Percentiles rank a stretch among this genome's conserved stretches.
These are phyloP conservation scores for Lasioglossum zephyrum DNA, from an alignment of 2,888 invertebrate species.

Conservation along the genomic window DNA sequence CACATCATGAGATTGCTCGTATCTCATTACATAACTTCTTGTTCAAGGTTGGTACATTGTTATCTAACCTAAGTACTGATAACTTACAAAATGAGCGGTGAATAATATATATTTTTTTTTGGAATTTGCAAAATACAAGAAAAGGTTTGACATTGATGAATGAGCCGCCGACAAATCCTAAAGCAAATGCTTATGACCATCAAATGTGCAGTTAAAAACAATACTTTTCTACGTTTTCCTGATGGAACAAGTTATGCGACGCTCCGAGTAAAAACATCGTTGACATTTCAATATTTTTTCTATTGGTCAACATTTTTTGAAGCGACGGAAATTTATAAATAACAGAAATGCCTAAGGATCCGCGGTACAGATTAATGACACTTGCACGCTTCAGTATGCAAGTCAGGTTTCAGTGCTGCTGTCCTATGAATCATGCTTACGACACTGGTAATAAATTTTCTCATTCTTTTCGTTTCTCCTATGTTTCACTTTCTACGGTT, in stretches of 20 bases:
- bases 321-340: neutral
- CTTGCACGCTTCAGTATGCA: neutral
- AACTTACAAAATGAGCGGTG: neutral
- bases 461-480: neutral
- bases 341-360: neutral
- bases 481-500: neutral
- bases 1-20: neutral
- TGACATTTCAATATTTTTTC: neutral
- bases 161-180: neutral
- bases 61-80: neutral
- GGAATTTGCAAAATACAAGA: neutral
- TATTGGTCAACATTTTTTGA: neutral
- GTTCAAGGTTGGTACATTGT: neutral
- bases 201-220: neutral
- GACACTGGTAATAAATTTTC: conserved; percentile 6
- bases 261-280: neutral
- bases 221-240: neutral
- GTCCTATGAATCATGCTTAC: neutral
- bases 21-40: neutral
- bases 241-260: neutral
- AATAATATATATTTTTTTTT: neutral
- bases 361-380: neutral
- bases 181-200: neutral
- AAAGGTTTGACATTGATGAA: neutral
- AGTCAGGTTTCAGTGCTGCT: neutral